Evolutionary conservation across 2,797 vertebrate genomes (phyloP), one percentile per base, ranked within the genome.

Genomic region (Parauchenoglanis ngamensis): DNA sequence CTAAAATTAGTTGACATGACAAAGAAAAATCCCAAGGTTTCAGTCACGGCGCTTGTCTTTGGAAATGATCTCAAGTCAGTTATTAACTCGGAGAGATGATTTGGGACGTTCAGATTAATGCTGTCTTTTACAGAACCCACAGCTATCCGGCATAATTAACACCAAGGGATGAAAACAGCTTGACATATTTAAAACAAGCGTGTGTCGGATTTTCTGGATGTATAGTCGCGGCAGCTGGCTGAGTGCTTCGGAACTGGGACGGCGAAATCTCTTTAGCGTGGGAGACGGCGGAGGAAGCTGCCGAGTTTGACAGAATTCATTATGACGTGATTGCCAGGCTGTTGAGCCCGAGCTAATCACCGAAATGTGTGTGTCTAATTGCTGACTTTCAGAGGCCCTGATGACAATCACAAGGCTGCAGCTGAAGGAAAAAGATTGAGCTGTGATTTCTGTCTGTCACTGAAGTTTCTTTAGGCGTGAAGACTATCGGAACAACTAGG

Each of bases 331-430:
- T 88, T 91, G 90, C 88, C 89, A 87, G 89, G 88, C 92, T 89
- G 82, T 89, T 49, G 12, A 80, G 52, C 1, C 56, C 78, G 70
- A 89, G 89, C 54, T 91, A 92, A 90, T 90, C 90, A 89, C 85
- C 68, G 75, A 28, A 35, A 72, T 89, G 25, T 83, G 87, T 80
- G 88, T 76, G 72, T 89, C 89, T 87, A 89, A 93, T 91, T 92
- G 90, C 86, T 89, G 89, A 90, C 86, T 73, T 88, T 92, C 91
- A 75, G 87, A 91, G 91, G 89, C 89, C 84, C 88, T 91, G 90
- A 89, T 40, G 86, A 73, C 17, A 61, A 1, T 52, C 72, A 89
- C 72, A 52, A 88, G 84, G 80, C 88, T 35, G 1, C 52, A 76
- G 85, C 89, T 81, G 80, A 90, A 88, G 84, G 35, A 88, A 78